phyloP scores from a whole-genome alignment of 2,113 vertebrate species.

The Panthera leo region DNA sequence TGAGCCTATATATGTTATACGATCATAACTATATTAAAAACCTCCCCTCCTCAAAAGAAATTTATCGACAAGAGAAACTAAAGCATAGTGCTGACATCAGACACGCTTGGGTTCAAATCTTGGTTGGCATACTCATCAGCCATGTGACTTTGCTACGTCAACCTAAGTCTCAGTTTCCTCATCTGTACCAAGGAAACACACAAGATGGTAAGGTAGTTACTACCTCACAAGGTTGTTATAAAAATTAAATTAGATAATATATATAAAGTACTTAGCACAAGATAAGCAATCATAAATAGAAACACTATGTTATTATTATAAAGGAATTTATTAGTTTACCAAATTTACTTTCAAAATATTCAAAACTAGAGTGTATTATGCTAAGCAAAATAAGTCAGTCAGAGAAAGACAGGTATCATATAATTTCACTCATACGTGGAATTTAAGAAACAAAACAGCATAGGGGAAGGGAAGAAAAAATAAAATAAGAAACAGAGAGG shows the following conservation, averaged over 20 bases:
- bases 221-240: not conserved
- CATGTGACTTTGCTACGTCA: not conserved
- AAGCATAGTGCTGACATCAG: not conserved
- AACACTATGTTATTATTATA: not conserved
- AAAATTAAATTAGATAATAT: not conserved
- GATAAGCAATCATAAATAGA: not conserved
- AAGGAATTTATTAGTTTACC: not conserved
- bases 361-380: not conserved
- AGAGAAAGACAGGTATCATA: too few species aligned
- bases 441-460: too few species aligned
- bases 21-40: not conserved
- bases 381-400: too few species aligned
- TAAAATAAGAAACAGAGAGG: too few species aligned
- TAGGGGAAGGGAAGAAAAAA: too few species aligned
- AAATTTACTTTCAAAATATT: not conserved
- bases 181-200: not conserved
- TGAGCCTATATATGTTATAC: not conserved
- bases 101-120: not conserved
- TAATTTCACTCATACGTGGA: too few species aligned
- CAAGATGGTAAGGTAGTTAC: not conserved
- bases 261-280: not conserved
- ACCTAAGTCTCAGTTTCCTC: not conserved
- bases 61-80: not conserved
- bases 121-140: not conserved
- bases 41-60: not conserved